These are phyloP conservation scores for Stegodyphus dumicola DNA, from an alignment of 1,140 invertebrate species.

Conservation along the genomic window DNA sequence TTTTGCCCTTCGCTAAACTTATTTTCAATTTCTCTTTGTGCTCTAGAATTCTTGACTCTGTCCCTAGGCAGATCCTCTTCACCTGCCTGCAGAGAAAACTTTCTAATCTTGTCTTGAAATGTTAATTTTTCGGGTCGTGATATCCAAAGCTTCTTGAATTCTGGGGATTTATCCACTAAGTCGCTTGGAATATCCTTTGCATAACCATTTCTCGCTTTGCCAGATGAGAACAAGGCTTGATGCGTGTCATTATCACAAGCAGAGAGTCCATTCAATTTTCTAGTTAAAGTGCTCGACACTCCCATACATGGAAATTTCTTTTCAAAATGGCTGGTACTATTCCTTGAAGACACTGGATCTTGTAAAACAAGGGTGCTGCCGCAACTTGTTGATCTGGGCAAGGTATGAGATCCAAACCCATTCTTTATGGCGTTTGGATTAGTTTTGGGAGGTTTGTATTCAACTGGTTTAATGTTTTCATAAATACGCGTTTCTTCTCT, in stretches of 20 bases:
- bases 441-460: constrained; percentile 9
- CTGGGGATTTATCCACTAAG: constrained; percentile 38
- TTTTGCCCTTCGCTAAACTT: constrained; percentile 35
- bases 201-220: background rate
- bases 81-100: constrained; percentile 89
- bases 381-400: constrained; percentile 20
- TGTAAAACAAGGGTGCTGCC: background rate
- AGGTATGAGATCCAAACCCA: constrained; percentile 22
- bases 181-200: constrained; percentile 21
- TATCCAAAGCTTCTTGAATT: constrained; percentile 71
- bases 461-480: constrained; percentile 42
- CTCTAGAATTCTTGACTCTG: constrained; percentile 91
- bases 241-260: constrained; percentile 23
- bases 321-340: background rate
- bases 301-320: constrained; percentile 45
- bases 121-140: constrained; percentile 86
- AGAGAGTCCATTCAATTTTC: constrained; percentile 24
- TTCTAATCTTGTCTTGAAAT: constrained; percentile 96
- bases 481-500: constrained; percentile 17
- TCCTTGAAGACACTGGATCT: background rate
- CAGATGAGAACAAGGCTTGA: constrained; percentile 25
- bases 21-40: constrained; percentile 82
- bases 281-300: constrained; percentile 32
- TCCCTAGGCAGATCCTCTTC: constrained; percentile 85
- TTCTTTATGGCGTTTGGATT: background rate